Conservation (phyloP, 2,113 vertebrate genomes). For the Leptosomus discolor region DNA sequence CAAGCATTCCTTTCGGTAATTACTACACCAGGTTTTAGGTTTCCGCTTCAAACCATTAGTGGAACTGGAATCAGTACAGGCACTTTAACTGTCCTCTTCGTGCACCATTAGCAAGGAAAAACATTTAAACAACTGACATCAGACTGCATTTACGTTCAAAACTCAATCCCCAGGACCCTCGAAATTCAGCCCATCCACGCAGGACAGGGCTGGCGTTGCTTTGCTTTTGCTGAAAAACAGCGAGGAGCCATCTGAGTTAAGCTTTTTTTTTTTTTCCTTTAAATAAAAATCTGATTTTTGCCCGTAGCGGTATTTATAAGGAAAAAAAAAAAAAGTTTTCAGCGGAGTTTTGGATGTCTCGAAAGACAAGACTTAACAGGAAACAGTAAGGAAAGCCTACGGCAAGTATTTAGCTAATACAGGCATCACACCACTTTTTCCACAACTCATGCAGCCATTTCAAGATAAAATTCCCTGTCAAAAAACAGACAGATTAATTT, state of each 20-base stretch:
- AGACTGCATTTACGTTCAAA: neutral
- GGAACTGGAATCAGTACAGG: slow-evolving; percentile 75
- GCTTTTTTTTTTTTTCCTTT: neutral
- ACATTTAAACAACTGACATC: slow-evolving; percentile 55
- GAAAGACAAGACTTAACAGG: slow-evolving; percentile 51
- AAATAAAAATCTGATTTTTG: slow-evolving; percentile 4
- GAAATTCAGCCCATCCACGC: neutral
- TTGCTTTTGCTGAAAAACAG: neutral
- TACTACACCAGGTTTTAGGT: slow-evolving; percentile 71
- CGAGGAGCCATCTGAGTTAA: neutral
- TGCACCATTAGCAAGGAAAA: slow-evolving; percentile 46
- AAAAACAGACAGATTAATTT: slow-evolving; percentile 22
- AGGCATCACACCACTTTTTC: slow-evolving; percentile 25
- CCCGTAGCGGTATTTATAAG: neutral
- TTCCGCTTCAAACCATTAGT: slow-evolving; percentile 76
- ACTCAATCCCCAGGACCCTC: neutral
- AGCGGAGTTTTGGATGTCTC: slow-evolving; percentile 11
- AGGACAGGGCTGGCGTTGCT: neutral
- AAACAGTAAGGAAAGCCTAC: slow-evolving; percentile 18
- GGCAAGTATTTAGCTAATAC: neutral
- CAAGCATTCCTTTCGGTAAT: slow-evolving; percentile 77
- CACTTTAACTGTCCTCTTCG: slow-evolving; percentile 66
- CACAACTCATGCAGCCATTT: neutral
- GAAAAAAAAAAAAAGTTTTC: neutral
- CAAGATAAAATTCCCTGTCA: slow-evolving; percentile 53